A percentile compares a stretch with the other conserved stretches of the same genome.
Conservation (phyloP, 2,113 vertebrate genomes). For the Rhadina sibilatrix region DNA sequence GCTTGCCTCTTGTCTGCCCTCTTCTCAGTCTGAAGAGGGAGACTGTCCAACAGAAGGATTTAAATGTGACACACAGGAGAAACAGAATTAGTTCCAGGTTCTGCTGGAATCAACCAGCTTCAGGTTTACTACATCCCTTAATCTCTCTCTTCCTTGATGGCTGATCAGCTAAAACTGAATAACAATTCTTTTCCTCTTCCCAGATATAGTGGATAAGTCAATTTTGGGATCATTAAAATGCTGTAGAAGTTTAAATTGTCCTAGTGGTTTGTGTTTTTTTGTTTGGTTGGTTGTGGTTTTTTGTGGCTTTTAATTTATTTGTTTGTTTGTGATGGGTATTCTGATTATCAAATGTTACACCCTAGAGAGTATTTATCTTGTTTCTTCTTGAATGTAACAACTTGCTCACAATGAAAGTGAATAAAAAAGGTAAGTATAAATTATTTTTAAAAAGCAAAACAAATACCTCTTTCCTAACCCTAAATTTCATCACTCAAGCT, state of each 20-base stretch:
- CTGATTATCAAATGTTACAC: background rate
- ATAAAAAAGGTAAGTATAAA: background rate
- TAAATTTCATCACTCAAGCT: background rate
- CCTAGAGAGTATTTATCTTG: background rate
- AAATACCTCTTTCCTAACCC: background rate
- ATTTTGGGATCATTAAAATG: background rate
- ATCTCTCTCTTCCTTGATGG: background rate
- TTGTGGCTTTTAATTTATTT: background rate
- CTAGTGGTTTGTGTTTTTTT: rapidly evolving
- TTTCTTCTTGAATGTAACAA: background rate
- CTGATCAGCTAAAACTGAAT: background rate
- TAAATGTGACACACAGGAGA: background rate
- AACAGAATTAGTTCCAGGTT: background rate
- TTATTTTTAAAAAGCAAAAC: background rate
- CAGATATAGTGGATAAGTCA: background rate
- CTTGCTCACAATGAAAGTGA: background rate
- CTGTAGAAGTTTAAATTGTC: background rate
- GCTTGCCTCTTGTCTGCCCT: background rate
- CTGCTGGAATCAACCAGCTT: background rate
- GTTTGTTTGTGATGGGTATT: background rate
- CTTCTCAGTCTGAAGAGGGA: background rate
- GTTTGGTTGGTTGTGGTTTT: background rate
- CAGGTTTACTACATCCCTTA: background rate
- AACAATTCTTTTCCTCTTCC: background rate
- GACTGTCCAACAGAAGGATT: background rate